Evolutionary conservation across 2,888 invertebrate species (phyloP).

Genomic region (Allygus modestus): DNA sequence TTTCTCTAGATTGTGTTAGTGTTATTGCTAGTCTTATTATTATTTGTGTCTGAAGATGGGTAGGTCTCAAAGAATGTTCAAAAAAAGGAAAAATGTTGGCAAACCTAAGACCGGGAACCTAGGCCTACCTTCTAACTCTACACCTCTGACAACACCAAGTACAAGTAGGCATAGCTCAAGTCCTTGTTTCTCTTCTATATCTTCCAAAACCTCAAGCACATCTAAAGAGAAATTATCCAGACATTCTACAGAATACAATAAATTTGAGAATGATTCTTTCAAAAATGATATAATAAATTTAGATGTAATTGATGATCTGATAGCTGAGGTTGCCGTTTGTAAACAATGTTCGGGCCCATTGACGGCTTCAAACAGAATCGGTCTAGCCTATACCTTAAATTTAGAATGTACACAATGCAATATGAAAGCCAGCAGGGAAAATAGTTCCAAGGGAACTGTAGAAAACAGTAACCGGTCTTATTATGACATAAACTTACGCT

Average conservation of each 20-base stretch:
- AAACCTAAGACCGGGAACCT: background rate
- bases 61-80: background rate
- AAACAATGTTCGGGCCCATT: slow-evolving; percentile 11
- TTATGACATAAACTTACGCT: background rate
- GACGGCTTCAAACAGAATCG: background rate
- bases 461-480: background rate
- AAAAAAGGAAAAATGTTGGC: too few relatives aligned
- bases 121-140: background rate
- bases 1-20: too few relatives aligned
- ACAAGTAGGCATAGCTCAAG: background rate
- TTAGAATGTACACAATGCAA: too few relatives aligned
- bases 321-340: slow-evolving; percentile 27
- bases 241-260: background rate
- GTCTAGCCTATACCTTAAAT: slow-evolving; percentile 10
- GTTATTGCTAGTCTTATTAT: too few relatives aligned
- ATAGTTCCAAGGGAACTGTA: background rate
- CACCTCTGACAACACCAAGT: background rate
- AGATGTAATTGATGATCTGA: background rate
- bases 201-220: background rate
- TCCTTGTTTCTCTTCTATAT: background rate
- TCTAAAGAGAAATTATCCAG: slow-evolving; percentile 8
- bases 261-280: background rate
- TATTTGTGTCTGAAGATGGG: too few relatives aligned
- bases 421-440: too few relatives aligned
- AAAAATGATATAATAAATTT: slow-evolving; percentile 34